Evolutionary conservation across 2,888 invertebrate species (phyloP).

Genomic region (Heliconius charithonia): DNA sequence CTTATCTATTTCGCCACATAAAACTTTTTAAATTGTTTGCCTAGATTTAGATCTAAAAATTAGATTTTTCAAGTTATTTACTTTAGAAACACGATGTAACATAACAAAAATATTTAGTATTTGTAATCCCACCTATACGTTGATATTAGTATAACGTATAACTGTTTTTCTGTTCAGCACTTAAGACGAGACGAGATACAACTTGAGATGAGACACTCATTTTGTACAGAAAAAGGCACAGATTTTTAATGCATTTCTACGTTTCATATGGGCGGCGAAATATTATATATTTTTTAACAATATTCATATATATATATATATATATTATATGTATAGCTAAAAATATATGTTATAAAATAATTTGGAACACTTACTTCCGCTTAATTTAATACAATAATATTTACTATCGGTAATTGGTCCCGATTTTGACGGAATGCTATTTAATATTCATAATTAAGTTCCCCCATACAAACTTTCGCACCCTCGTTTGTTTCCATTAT

Average conservation of each 20-base stretch:
- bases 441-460: slow-evolving; percentile 9
- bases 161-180: not conserved
- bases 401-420: not conserved
- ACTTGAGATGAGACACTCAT: not conserved
- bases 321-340: not conserved
- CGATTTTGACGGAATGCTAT: not conserved
- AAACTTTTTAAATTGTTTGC: slow-evolving; percentile 8
- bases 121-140: not conserved
- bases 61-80: not conserved
- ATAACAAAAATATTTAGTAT: not conserved
- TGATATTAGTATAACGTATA: no score
- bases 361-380: no score
- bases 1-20: not conserved
- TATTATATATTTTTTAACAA: not conserved
- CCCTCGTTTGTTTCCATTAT: not conserved
- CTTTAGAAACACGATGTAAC: not conserved
- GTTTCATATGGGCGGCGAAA: not conserved
- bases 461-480: not conserved
- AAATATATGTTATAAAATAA: not conserved
- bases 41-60: not conserved
- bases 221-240: not conserved
- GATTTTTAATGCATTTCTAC: not conserved
- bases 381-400: not conserved
- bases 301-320: not conserved
- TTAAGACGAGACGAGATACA: not conserved